A percentile compares a stretch with the other conserved stretches of the same genome.
phyloP scores from a whole-genome alignment of 2,797 vertebrate genomes.

The Sebastes aleutianus region DNA sequence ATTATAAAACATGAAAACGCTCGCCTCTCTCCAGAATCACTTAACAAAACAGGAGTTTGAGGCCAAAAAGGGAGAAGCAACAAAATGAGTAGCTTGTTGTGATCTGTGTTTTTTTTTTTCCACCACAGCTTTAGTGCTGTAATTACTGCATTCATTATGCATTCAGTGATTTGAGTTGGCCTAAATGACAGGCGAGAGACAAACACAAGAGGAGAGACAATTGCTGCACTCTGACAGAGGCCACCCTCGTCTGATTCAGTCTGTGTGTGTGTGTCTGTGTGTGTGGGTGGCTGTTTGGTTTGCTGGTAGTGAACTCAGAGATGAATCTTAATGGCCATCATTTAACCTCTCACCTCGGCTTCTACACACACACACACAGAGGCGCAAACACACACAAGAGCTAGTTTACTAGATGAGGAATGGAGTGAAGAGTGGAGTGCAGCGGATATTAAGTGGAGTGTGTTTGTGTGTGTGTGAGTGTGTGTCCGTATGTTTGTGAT shows the following conservation, averaged over 20 bases:
- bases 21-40: slow-evolving; percentile 16
- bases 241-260: slow-evolving; percentile 32
- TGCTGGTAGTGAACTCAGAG: slow-evolving; percentile 57
- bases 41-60: slow-evolving; percentile 23
- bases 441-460: slow-evolving; percentile 48
- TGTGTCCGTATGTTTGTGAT: not conserved
- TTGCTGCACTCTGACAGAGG: slow-evolving; percentile 51
- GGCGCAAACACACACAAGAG: slow-evolving; percentile 4
- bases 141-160: slow-evolving; percentile 65
- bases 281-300: slow-evolving; percentile 21
- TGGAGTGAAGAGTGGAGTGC: slow-evolving; percentile 38
- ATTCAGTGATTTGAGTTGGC: slow-evolving; percentile 49
- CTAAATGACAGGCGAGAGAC: slow-evolving; percentile 54
- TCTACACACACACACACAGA: not conserved
- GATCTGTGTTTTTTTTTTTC: not conserved
- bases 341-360: slow-evolving; percentile 68
- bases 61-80: slow-evolving; percentile 5
- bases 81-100: slow-evolving; percentile 22
- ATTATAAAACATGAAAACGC: not conserved
- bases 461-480: not conserved
- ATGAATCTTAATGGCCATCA: slow-evolving; percentile 71
- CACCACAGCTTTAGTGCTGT: slow-evolving; percentile 17
- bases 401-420: slow-evolving; percentile 52
- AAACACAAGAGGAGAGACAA: slow-evolving; percentile 61
- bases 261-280: slow-evolving; percentile 6